Base-by-base conservation (phyloP, 2,113 vertebrate genomes). In the Thinocorus orbignyianus region DNA sequence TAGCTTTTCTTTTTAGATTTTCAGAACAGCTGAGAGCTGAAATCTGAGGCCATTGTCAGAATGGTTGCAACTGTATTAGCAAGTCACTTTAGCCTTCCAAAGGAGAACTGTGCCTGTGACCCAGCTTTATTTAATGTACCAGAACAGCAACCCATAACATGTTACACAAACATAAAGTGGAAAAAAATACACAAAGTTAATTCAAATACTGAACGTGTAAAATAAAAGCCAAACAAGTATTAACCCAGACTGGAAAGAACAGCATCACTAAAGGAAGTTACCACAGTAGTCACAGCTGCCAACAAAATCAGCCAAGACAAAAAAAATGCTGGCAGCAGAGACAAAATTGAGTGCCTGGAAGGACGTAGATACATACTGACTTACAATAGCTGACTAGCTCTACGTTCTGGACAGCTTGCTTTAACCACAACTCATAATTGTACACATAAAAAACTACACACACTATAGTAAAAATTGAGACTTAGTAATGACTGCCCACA, bases 201-300 rank as follows among this genome's bases (percentile, higher is more conserved):
- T 66, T 90, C 55, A 86, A 46, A 51, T 81, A 73, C 4, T 70
- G 64, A 90, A 94, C 90, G 81, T 4, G 17, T 77, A 66, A 87
- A 68, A 85, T 54, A 92, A 94, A 93, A 92, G n/a, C 42, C 72
- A 93, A 94, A 65, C 35, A 92, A 73, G 25, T 71, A 88, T 86
- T 83, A 86, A 77, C 68, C 51, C 9, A 83, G 80, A 26, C 86
- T 93, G 95, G 94, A 95, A 96, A 88, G 83, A 92, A 95, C 72
- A 89, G 61, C 76, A 68, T 81, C 80, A 91, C 26, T 91, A 88
- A 82, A 86, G 72, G 80, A 95, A 93, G 69, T 95, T 93, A 95
- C 60, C 60, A 78, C 65, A 89, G 83, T 6, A 86, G 55, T 60
- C 83, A 81, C 51, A 81, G 73, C 69, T 93, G 92, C 94, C 91